A percentile compares a stretch with the other conserved stretches of the same genome.
Evolutionary conservation across 2,888 invertebrate genomes (phyloP).

Genomic region (Agelastica alni): DNA sequence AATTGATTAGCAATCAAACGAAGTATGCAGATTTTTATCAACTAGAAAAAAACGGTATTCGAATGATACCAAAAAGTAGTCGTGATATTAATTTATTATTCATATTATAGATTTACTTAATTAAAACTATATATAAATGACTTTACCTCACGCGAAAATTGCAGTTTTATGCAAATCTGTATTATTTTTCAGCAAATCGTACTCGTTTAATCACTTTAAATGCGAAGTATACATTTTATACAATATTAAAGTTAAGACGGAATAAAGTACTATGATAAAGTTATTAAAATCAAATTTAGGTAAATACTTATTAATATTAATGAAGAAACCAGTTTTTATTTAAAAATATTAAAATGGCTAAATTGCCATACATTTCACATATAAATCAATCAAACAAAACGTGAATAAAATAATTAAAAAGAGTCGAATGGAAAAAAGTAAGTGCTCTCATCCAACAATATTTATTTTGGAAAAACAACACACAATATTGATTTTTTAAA

Average conservation of each 20-base stretch:
- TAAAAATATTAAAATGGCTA: too few relatives aligned
- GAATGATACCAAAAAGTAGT: conserved; percentile 25
- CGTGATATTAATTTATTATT: conserved; percentile 36
- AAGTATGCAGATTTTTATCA: conserved; percentile 30
- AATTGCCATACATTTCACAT: too few relatives aligned
- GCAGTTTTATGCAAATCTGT: conserved; percentile 44
- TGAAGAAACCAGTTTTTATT: too few relatives aligned
- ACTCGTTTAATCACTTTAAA: conserved; percentile 41
- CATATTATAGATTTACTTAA: conserved; percentile 41
- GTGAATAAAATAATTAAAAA: too few relatives aligned
- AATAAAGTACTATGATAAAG: conserved; percentile 35
- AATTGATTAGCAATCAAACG: too few relatives aligned
- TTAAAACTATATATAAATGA: conserved; percentile 48
- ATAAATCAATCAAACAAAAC: too few relatives aligned
- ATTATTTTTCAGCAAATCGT: conserved; percentile 32
- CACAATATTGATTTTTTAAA: too few relatives aligned
- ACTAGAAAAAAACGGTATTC: conserved; percentile 28
- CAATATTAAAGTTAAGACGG: conserved; percentile 32
- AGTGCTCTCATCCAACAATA: too few relatives aligned
- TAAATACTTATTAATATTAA: too few relatives aligned
- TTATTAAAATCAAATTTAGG: conserved; percentile 30
- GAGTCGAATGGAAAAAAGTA: too few relatives aligned
- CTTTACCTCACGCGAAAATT: conserved; percentile 46
- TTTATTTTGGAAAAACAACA: too few relatives aligned
- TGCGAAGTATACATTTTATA: conserved; percentile 35